Conservation (phyloP, 2,888 invertebrate species). For the Orthosia gracilis region DNA sequence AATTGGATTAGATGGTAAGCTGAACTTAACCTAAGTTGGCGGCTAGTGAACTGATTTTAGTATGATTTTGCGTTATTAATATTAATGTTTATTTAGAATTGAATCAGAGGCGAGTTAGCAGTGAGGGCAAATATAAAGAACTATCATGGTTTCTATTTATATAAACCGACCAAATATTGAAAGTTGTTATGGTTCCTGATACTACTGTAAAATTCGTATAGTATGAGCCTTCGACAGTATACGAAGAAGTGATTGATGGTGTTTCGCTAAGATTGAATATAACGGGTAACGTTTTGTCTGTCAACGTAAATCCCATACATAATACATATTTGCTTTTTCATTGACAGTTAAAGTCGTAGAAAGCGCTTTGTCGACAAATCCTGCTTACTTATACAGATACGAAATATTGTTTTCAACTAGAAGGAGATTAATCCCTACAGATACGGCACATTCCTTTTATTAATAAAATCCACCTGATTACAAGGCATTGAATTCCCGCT, state of each 20-base stretch:
- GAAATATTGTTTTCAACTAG: slow-evolving; percentile 7
- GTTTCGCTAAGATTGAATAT: not conserved
- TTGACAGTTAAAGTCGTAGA: slow-evolving; percentile 1
- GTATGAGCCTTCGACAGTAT: not conserved
- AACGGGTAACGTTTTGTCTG: not conserved
- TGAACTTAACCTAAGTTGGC: slow-evolving; percentile 47
- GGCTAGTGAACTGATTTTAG: slow-evolving; percentile 42
- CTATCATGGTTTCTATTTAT: not conserved
- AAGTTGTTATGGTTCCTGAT: not conserved
- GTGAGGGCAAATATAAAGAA: not conserved
- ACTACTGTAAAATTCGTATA: not conserved
- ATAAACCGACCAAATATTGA: not conserved
- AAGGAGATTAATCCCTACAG: slow-evolving; percentile 40
- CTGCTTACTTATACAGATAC: not conserved
- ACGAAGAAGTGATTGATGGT: not conserved
- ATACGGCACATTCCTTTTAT: slow-evolving; percentile 54
- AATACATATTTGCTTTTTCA: slow-evolving; percentile 4
- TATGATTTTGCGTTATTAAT: slow-evolving; percentile 27
- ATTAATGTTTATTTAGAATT: slow-evolving; percentile 2
- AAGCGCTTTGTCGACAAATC: slow-evolving; percentile 1
- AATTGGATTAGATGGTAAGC: slow-evolving; percentile 58
- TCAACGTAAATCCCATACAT: not conserved
- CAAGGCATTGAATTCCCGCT: slow-evolving; percentile 28
- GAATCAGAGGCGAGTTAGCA: slow-evolving; percentile 7
- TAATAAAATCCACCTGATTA: slow-evolving; percentile 55